phyloP scores from a whole-genome alignment of 2,888 invertebrate genomes.

The Patella pellucida region DNA sequence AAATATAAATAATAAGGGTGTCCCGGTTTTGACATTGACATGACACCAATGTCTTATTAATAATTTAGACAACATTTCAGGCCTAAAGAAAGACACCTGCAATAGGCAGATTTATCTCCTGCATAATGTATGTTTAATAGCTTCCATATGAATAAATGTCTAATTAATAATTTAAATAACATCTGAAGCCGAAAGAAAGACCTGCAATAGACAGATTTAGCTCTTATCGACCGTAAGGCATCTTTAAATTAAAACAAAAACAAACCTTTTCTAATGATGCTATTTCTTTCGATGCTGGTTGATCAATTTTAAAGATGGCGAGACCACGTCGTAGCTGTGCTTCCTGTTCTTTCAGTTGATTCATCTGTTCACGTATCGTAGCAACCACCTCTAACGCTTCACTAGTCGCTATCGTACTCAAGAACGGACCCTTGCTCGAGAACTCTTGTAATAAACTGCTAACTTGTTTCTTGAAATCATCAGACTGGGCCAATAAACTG shows the following conservation, averaged over 20 bases:
- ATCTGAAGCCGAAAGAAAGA: too few relatives aligned
- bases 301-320: slow-evolving; percentile 83
- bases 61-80: too few relatives aligned
- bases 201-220: too few relatives aligned
- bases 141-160: too few relatives aligned
- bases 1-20: too few relatives aligned
- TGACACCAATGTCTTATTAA: too few relatives aligned
- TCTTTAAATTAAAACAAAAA: neutral
- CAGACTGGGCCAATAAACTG: slow-evolving; percentile 80
- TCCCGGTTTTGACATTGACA: too few relatives aligned
- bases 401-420: slow-evolving; percentile 52
- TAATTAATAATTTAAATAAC: too few relatives aligned
- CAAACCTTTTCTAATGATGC: slow-evolving; percentile 67
- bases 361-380: slow-evolving; percentile 59
- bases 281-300: slow-evolving; percentile 75
- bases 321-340: slow-evolving; percentile 78
- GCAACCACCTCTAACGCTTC: slow-evolving; percentile 68
- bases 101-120: too few relatives aligned
- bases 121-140: too few relatives aligned
- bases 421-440: slow-evolving; percentile 74
- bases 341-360: slow-evolving; percentile 78
- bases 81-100: too few relatives aligned
- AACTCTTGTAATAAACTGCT: slow-evolving; percentile 80
- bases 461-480: slow-evolving; percentile 80
- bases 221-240: too few relatives aligned